Evolutionary conservation across 2,888 invertebrate species (phyloP), one percentile per base, ranked within the genome.

Genomic region (Automeris io): DNA sequence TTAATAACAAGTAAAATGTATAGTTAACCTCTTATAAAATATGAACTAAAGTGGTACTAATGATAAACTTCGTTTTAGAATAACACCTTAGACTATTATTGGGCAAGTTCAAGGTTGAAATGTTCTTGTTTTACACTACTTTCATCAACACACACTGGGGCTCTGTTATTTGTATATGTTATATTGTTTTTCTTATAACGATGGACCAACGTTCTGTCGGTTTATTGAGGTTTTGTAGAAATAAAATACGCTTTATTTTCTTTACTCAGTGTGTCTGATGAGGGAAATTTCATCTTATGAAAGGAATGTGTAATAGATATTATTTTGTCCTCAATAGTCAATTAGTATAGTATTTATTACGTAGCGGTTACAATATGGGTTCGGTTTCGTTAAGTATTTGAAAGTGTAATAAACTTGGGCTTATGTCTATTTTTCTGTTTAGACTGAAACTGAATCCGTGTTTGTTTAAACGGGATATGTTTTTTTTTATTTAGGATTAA

Each of bases 301-400:
- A n/a, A 29, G 24, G 5, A 25, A 24, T 23, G 24, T n/a, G 31
- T 42, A 29, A 26, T 56, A 57, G 36, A 49, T 62, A 57, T 63
- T 59, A 62, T 58, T 64, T 60, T 62, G 59, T 61, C 52, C 54
- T 55, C 61, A 56, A 61, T 71, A 69, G 68, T 70, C 70, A 67
- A 68, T 70, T 70, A 29, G 8, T 29, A 62, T 61, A 70, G 63
- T 71, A 67, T 71, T 70, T 68, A 70, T 69, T 66, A 57, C 51
- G 49, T 63, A 66, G 54, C 43, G 25, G 8, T 18, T 48, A 43
- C 51, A 54, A 57, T 45, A 55, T 59, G 67, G 70, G 49, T 64
- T 59, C 61, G 55, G 69, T 61, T 62, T 57, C 51, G 35, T 9
- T 18, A 37, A 22, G 8, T 12, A 34, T 12, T 11, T 26, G 21